These are phyloP conservation scores for Lampris incognitus DNA, from an alignment of 2,113 vertebrate species.

Conservation along the genomic window DNA sequence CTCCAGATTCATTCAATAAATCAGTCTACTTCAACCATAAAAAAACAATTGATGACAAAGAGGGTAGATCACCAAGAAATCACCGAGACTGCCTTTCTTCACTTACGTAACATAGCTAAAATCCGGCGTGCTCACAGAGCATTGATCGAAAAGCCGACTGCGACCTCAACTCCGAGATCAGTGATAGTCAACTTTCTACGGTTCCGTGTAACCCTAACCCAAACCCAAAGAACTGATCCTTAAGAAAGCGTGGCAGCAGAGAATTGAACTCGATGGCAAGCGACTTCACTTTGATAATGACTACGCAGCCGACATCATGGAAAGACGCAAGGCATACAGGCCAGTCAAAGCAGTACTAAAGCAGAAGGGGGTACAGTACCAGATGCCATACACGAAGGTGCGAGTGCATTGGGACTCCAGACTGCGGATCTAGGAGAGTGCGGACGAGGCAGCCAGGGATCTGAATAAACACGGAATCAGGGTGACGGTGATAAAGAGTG, in stretches of 20 bases:
- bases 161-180: background rate
- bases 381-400: background rate
- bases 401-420: background rate
- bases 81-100: no score
- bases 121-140: background rate
- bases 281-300: constrained; percentile 1
- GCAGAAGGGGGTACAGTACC: background rate
- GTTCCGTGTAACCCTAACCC: background rate
- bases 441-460: background rate
- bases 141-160: background rate
- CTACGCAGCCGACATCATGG: background rate
- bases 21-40: background rate
- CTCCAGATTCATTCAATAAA: background rate
- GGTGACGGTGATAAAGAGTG: background rate
- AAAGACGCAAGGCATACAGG: background rate
- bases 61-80: no score
- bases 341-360: background rate
- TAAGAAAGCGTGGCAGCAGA: background rate
- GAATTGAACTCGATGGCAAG: background rate
- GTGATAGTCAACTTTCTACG: background rate
- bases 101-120: no score
- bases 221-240: background rate
- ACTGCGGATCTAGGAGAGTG: background rate
- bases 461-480: background rate
- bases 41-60: no score